These are phyloP conservation scores for Parauchenoglanis punctatus DNA, from an alignment of 2,797 vertebrate genomes.

Conservation along the genomic window DNA sequence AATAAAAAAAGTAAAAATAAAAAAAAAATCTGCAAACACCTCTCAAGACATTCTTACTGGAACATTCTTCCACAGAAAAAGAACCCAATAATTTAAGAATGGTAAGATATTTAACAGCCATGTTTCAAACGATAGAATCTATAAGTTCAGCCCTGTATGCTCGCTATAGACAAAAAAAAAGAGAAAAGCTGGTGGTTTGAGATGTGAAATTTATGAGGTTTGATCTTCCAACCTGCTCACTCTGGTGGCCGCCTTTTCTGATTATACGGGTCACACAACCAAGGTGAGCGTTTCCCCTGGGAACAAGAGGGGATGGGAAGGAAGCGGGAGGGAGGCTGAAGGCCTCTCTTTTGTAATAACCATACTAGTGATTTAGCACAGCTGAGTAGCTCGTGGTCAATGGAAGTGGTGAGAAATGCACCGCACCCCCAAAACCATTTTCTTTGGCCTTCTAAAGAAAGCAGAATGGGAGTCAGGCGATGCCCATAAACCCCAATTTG, in stretches of 20 bases:
- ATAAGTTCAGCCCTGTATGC: not conserved
- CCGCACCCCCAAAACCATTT: not conserved
- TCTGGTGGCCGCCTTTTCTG: constrained; percentile 43
- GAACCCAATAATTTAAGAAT: not conserved
- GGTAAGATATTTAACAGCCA: not conserved
- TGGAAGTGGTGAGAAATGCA: constrained; percentile 30
- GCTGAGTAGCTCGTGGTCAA: constrained; percentile 48
- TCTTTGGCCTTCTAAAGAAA: not conserved
- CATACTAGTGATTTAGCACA: constrained; percentile 53
- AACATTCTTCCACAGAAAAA: not conserved
- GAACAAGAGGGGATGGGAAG: constrained; percentile 27
- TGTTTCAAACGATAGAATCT: not conserved
- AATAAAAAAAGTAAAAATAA: no score
- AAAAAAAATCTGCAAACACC: not conserved
- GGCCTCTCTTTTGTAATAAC: constrained; percentile 51
- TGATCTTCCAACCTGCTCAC: constrained; percentile 30
- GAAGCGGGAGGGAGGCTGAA: constrained; percentile 15
- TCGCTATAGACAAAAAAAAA: not conserved
- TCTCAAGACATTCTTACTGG: not conserved
- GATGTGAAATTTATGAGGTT: constrained; percentile 45
- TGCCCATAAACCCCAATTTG: constrained; percentile 34
- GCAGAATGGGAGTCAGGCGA: constrained; percentile 18
- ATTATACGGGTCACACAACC: constrained; percentile 51
- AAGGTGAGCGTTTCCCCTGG: constrained; percentile 46
- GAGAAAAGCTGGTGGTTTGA: constrained; percentile 28